Percentiles rank a stretch among this genome's conserved stretches.
Evolutionary conservation across 1,140 invertebrate genomes (phyloP).

Genomic region (Eumeta japonica): DNA sequence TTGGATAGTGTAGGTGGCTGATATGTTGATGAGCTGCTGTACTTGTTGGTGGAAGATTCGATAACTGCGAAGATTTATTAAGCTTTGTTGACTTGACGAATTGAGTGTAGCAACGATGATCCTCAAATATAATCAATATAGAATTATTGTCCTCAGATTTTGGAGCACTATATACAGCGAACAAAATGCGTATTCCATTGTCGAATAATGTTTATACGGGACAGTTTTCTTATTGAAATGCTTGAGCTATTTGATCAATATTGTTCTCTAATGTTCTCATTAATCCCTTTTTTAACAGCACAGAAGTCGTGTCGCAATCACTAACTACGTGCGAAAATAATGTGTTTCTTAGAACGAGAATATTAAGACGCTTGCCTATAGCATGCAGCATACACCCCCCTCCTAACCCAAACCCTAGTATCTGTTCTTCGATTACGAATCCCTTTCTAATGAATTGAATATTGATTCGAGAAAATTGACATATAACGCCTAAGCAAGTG

Average conservation of each 20-base stretch:
- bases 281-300: conserved; percentile 30
- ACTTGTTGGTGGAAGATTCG: conserved; percentile 27
- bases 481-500: too few species aligned
- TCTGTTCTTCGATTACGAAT: too few species aligned
- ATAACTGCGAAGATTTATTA: conserved; percentile 26
- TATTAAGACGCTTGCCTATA: too few species aligned
- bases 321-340: conserved; percentile 33
- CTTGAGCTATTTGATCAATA: too few species aligned
- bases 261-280: conserved; percentile 18
- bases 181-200: conserved; percentile 22
- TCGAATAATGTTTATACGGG: conserved; percentile 24
- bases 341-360: too few species aligned
- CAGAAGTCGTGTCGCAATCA: conserved; percentile 35
- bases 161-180: conserved; percentile 29
- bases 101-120: conserved; percentile 22
- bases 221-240: conserved; percentile 28
- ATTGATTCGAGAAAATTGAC: too few species aligned
- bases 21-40: conserved; percentile 32
- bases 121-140: too few species aligned
- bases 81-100: conserved; percentile 26
- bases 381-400: too few species aligned
- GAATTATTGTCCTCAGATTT: conserved; percentile 26
- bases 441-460: too few species aligned
- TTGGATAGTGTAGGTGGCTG: conserved; percentile 39
- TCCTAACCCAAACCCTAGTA: too few species aligned